phyloP scores from a whole-genome alignment of 2,888 invertebrate species.

The Chloromyia formosa region DNA sequence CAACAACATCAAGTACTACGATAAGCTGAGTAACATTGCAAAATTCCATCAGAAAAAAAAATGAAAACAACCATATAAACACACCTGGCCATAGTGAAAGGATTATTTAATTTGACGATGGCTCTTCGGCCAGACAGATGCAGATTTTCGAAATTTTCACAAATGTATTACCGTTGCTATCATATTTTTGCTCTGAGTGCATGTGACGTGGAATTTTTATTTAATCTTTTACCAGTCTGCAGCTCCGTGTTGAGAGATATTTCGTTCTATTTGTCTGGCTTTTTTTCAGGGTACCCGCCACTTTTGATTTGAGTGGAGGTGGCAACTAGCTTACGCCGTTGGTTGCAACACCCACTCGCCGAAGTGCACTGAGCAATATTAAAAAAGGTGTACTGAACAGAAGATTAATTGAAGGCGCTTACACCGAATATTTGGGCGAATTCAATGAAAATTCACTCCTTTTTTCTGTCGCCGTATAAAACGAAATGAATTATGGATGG shows the following conservation, averaged over 20 bases:
- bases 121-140: slow-evolving; percentile 27
- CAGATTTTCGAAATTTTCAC: slow-evolving; percentile 23
- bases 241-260: neutral
- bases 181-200: neutral
- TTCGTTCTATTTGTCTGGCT: neutral
- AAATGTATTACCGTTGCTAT: slow-evolving; percentile 4
- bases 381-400: slow-evolving; percentile 1
- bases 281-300: neutral
- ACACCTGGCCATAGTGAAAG: slow-evolving; percentile 8
- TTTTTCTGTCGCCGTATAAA: neutral
- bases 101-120: slow-evolving; percentile 40
- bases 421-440: neutral
- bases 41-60: neutral
- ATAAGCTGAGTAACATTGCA: slow-evolving; percentile 1
- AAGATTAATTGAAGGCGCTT: neutral
- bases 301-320: neutral
- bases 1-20: slow-evolving; percentile 1
- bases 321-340: neutral
- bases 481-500: neutral
- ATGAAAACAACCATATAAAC: slow-evolving; percentile 24
- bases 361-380: neutral
- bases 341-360: neutral
- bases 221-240: neutral
- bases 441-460: neutral
- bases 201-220: slow-evolving; percentile 6